These are phyloP conservation scores for Gymnobelideus leadbeateri DNA, from an alignment of 2,113 vertebrate genomes.

Conservation along the genomic window DNA sequence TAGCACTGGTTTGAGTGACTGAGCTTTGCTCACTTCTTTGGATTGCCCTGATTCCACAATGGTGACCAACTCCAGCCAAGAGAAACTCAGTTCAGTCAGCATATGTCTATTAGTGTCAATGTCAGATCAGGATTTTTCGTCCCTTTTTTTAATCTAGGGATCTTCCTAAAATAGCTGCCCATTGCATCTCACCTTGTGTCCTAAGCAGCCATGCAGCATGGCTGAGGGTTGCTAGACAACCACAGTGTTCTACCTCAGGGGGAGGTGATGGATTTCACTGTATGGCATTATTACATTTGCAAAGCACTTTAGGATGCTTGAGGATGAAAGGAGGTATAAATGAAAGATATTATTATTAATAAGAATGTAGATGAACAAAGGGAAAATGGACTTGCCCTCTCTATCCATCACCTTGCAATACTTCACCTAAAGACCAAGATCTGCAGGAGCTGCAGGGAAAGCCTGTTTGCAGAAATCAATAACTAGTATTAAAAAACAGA, in stretches of 20 bases:
- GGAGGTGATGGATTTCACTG: slow-evolving; percentile 58
- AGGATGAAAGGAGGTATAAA: slow-evolving; percentile 75
- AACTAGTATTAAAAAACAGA: slow-evolving; percentile 86
- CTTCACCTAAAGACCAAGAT: slow-evolving; percentile 72
- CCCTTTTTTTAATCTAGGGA: not conserved
- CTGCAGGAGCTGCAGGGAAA: slow-evolving; percentile 76
- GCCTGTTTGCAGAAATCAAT: slow-evolving; percentile 81
- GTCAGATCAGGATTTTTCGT: not conserved
- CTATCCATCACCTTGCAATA: slow-evolving; percentile 67
- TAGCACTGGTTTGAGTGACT: not conserved
- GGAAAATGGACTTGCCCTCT: slow-evolving; percentile 66
- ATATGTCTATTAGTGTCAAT: not conserved
- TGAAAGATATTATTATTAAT: slow-evolving; percentile 79
- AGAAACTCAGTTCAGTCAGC: no score
- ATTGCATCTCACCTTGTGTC: not conserved
- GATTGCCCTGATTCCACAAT: not conserved
- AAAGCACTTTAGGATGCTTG: slow-evolving; percentile 53
- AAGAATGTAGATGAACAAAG: slow-evolving; percentile 77
- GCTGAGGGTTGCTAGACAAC: not conserved
- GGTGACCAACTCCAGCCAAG: not conserved
- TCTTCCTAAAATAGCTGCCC: not conserved
- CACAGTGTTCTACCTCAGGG: not conserved
- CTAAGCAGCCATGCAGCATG: not conserved
- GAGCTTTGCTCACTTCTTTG: not conserved
- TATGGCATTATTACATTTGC: slow-evolving; percentile 49